Evolutionary conservation across 2,113 vertebrate species (phyloP).

Genomic region (Prunella himalayana): DNA sequence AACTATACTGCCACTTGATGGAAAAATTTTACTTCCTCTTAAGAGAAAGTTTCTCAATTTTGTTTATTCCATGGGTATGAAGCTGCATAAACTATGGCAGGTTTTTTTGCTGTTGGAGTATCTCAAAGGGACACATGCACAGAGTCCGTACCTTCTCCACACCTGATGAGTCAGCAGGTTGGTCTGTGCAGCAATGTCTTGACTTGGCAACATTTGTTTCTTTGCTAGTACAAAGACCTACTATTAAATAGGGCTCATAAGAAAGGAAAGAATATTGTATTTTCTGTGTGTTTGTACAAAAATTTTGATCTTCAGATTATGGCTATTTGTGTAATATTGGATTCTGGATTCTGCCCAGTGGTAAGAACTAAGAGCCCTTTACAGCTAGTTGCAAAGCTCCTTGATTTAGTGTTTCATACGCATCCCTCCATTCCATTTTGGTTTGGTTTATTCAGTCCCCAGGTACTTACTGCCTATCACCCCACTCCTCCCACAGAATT

Average conservation of each 20-base stretch:
- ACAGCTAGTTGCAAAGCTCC: background rate
- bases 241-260: background rate
- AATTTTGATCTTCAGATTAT: no score
- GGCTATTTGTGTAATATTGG: no score
- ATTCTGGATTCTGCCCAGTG: background rate
- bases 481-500: background rate
- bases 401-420: background rate
- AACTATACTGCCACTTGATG: background rate
- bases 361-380: background rate
- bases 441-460: background rate
- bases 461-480: background rate
- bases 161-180: rapidly evolving
- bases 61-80: background rate
- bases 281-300: no score
- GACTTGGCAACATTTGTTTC: background rate
- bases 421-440: background rate
- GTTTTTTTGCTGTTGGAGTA: background rate
- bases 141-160: background rate
- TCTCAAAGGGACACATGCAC: background rate
- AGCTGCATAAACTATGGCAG: background rate
- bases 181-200: background rate
- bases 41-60: background rate
- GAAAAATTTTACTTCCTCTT: background rate
- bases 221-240: background rate
- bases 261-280: background rate